Percentiles rank a stretch among this genome's conserved stretches.
Conservation (phyloP, 2,113 vertebrate genomes). For the Xiphorhynchus elegans region DNA sequence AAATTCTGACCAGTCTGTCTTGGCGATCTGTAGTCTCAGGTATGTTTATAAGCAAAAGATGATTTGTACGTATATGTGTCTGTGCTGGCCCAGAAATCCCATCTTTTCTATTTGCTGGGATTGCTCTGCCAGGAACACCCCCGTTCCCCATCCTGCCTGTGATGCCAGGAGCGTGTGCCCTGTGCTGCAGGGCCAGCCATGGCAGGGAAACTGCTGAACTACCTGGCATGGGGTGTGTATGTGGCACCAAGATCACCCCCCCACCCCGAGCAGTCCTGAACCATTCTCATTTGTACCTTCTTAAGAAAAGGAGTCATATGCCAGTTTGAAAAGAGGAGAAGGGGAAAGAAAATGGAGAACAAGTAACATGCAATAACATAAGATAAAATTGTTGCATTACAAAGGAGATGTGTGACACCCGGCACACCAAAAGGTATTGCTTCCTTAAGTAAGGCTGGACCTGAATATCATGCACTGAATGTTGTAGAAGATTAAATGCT, state of each 20-base stretch:
- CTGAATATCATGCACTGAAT: not conserved
- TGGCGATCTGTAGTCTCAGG: not conserved
- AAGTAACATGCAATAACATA: not conserved
- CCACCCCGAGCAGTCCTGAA: not conserved
- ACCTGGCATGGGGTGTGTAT: not conserved
- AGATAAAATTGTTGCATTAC: not conserved
- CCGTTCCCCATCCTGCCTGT: not conserved
- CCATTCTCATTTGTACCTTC: not conserved
- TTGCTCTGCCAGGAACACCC: not conserved
- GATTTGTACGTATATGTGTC: not conserved
- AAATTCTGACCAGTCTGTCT: not conserved
- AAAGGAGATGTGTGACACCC: not conserved
- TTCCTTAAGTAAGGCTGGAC: constrained; percentile 7
- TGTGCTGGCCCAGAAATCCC: not conserved
- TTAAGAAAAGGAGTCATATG: not conserved
- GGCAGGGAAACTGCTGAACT: not conserved
- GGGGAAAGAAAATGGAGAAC: not conserved
- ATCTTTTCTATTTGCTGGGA: rapidly evolving
- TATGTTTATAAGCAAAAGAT: not conserved
- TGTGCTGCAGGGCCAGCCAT: not conserved
- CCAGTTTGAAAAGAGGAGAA: not conserved
- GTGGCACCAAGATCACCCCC: not conserved
- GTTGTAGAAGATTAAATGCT: constrained; percentile 40
- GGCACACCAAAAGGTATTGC: not conserved
- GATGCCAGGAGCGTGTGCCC: not conserved